Evolutionary conservation across 2,888 invertebrate genomes (phyloP).

Genomic region (Heliconius charithonia): DNA sequence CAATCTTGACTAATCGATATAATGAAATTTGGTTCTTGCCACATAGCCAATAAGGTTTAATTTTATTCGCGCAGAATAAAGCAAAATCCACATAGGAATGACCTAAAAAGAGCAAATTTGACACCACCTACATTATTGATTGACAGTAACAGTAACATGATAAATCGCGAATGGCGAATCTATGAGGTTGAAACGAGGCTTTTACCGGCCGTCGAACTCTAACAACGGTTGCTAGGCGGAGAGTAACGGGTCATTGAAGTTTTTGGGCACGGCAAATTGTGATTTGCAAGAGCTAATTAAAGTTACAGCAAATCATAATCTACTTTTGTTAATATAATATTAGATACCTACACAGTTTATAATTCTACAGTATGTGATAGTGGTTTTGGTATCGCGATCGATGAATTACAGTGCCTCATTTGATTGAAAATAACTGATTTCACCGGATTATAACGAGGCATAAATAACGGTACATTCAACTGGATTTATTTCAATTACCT

Average conservation of each 20-base stretch:
- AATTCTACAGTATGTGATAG: slow-evolving; percentile 6
- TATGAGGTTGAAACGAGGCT: slow-evolving; percentile 75
- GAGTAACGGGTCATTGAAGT: slow-evolving; percentile 71
- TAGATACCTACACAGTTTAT: neutral
- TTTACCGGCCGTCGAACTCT: slow-evolving; percentile 79
- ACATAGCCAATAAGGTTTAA: neutral
- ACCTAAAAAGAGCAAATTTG: slow-evolving; percentile 44
- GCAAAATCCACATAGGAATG: slow-evolving; percentile 39
- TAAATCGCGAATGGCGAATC: slow-evolving; percentile 77
- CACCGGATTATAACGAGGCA: slow-evolving; percentile 28
- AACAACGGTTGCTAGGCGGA: slow-evolving; percentile 70
- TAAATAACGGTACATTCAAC: slow-evolving; percentile 36
- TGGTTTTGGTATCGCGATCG: slow-evolving; percentile 2
- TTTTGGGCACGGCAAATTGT: slow-evolving; percentile 49
- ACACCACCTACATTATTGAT: slow-evolving; percentile 52
- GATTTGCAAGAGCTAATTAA: slow-evolving; percentile 56
- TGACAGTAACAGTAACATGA: slow-evolving; percentile 70
- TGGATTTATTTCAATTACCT: slow-evolving; percentile 40
- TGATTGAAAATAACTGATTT: slow-evolving; percentile 36
- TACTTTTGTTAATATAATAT: slow-evolving; percentile 11
- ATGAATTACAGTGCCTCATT: slow-evolving; percentile 16
- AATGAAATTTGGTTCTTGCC: neutral
- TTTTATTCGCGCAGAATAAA: neutral
- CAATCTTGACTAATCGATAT: neutral
- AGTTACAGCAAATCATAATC: slow-evolving; percentile 35